Evolutionary conservation across 2,888 invertebrate genomes (phyloP).

Genomic region (Plutella xylostella): DNA sequence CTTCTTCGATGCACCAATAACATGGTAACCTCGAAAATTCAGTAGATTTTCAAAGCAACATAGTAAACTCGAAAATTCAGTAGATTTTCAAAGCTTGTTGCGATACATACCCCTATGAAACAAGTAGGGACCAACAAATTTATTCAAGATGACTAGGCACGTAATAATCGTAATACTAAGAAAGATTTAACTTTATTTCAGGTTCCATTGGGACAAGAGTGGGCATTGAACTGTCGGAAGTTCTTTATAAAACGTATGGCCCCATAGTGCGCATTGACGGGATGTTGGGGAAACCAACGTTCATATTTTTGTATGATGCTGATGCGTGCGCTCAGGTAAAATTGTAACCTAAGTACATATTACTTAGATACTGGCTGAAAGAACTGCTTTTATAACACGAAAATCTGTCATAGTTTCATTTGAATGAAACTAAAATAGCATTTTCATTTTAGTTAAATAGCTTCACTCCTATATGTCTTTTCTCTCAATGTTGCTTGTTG

Average conservation of each 20-base stretch:
- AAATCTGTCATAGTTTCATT: too few species aligned
- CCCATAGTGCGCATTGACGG: slow-evolving; percentile 21
- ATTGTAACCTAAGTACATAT: not conserved
- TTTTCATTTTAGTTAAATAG: too few species aligned
- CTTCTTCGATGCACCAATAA: too few species aligned
- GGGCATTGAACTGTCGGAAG: slow-evolving; percentile 8
- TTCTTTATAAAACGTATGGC: slow-evolving; percentile 19
- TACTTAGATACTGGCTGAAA: not conserved
- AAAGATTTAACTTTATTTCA: not conserved
- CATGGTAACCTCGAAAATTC: too few species aligned
- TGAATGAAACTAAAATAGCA: too few species aligned
- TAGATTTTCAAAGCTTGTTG: not conserved
- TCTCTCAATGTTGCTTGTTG: too few species aligned
- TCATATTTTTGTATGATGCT: slow-evolving; percentile 20
- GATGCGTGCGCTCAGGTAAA: slow-evolving; percentile 20
- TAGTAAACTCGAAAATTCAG: too few species aligned
- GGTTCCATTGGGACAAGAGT: not conserved
- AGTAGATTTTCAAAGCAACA: too few species aligned
- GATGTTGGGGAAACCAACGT: slow-evolving; percentile 15
- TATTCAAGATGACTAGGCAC: not conserved
- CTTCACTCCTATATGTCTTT: too few species aligned
- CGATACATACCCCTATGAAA: not conserved
- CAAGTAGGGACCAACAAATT: not conserved
- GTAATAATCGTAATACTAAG: not conserved
- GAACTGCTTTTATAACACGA: too few species aligned